phyloP scores from a whole-genome alignment of 2,113 vertebrate species.

The Hyaena hyaena region DNA sequence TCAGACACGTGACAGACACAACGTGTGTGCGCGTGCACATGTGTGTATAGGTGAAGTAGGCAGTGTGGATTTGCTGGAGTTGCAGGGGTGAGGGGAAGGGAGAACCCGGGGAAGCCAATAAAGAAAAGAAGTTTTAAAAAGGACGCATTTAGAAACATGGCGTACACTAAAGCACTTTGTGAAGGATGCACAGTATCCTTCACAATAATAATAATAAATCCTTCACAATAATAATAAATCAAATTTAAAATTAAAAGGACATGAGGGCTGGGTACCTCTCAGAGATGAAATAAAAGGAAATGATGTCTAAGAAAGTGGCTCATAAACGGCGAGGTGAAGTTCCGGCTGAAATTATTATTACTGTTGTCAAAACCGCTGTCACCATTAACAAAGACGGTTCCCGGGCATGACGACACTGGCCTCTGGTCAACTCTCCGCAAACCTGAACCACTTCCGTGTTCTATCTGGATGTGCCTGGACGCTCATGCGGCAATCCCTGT shows the following conservation, averaged over 20 bases:
- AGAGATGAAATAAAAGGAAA: neutral
- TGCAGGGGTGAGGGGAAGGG: neutral
- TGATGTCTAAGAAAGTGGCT: neutral
- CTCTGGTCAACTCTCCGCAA: neutral
- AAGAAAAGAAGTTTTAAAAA: neutral
- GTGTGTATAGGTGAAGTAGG: fast-evolving
- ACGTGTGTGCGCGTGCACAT: fast-evolving
- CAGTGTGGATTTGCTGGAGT: fast-evolving
- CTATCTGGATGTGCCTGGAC: neutral
- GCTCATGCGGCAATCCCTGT: fast-evolving
- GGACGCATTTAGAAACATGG: fast-evolving
- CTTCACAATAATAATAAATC: neutral
- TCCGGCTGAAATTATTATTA: fast-evolving
- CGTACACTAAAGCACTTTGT: neutral
- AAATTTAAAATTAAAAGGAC: neutral
- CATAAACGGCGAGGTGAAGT: fast-evolving
- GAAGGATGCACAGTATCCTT: fast-evolving
- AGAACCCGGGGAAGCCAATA: fast-evolving
- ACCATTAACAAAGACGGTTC: fast-evolving
- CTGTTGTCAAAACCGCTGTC: fast-evolving
- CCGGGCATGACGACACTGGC: fast-evolving
- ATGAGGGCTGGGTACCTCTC: neutral
- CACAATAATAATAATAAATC: too few species aligned
- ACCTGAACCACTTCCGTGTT: fast-evolving
- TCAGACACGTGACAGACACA: fast-evolving